Evolutionary conservation across 1,140 invertebrate species (phyloP), one percentile per base, ranked within the genome.

Genomic region (Procambarus virginalis): DNA sequence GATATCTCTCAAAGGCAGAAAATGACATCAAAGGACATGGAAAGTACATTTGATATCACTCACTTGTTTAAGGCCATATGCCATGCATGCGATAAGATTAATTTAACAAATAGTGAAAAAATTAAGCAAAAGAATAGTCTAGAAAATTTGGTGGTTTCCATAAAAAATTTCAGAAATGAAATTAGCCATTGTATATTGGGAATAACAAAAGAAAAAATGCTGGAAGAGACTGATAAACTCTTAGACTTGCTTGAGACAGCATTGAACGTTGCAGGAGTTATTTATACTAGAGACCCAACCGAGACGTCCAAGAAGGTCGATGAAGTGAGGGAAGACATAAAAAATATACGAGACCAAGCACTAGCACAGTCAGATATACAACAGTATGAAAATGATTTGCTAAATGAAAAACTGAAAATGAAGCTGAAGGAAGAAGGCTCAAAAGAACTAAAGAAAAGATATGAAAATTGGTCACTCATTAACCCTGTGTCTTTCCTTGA

Each of bases 401-500:
- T 70, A 10, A 51, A 76, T 76, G 70, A 85, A 17, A 76, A 77
- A n/a, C 73, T n/a, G n/a, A 85, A 55, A 55, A 12, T n/a, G 20
- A 14, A 48, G 2, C 49, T 85, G 2, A 76, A 76, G 45, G n/a
- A 51, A 58, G 70, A 85, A 58, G 83, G 83, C n/a, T 17, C 3
- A 49, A 14, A 22, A 58, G 83, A 85, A 58, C 51, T 85, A 75
- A 76, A 68, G 20, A 22, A 70, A 49, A 51, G 17, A 34, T 85
- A 85, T n/a, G 34, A 76, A 34, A 48, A 76, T 12, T 46, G 70
- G n/a, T 76, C 70, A 51, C 83, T 76, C 5, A 9, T 85, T 20
- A 85, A 76, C 22, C 83, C 83, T 51, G 83, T 76, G 3, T 76
- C 48, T n/a, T 85, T 85, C 70, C 48, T 85, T 6, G 70, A 85